A percentile compares a stretch with the other conserved stretches of the same genome.
Evolutionary conservation across 2,113 vertebrate species (phyloP).

Genomic region (Chloebia gouldiae): DNA sequence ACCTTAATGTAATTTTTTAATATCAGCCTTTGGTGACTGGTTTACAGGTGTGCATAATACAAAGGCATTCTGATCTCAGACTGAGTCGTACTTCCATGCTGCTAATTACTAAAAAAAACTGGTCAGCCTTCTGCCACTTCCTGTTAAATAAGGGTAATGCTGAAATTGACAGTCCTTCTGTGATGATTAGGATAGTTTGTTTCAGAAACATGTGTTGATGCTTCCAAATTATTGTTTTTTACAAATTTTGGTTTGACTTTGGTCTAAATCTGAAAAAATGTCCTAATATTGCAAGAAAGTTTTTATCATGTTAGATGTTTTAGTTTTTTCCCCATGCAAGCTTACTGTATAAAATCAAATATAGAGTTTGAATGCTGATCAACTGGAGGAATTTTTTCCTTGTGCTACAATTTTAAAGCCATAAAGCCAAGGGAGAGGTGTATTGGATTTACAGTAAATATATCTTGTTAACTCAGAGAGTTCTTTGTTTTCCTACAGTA

Average conservation of each 20-base stretch:
- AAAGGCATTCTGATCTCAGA: not conserved
- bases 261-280: not conserved
- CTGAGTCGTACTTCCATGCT: not conserved
- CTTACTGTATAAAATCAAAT: not conserved
- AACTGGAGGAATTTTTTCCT: not conserved
- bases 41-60: not conserved
- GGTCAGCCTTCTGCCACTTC: not conserved
- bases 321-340: not conserved
- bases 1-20: not conserved
- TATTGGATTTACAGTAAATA: not conserved
- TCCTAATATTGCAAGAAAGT: not conserved
- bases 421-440: not conserved
- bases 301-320: not conserved
- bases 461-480: not conserved
- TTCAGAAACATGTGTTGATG: not conserved
- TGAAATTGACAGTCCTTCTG: not conserved
- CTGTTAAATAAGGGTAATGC: not conserved
- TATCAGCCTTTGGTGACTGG: not conserved
- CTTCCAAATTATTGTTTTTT: not conserved
- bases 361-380: not conserved
- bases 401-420: not conserved
- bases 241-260: not conserved
- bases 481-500: not conserved
- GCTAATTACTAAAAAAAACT: not conserved
- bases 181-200: not conserved